Evolutionary conservation across 2,888 invertebrate genomes (phyloP), one percentile per base, ranked within the genome.

Genomic region (Apodemia duryi): DNA sequence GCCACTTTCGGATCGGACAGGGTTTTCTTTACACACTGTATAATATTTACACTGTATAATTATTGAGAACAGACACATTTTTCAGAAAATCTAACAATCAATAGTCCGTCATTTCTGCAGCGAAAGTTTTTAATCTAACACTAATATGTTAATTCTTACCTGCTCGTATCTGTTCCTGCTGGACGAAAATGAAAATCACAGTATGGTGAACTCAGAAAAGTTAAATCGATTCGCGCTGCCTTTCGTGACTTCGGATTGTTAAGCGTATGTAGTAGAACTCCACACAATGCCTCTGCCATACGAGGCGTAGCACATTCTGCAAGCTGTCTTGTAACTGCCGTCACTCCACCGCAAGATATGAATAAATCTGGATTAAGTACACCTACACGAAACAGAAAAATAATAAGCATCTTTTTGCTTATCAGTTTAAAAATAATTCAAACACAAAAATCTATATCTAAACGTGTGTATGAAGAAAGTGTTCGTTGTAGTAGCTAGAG

Each of bases 281-380:
- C 97, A 72, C 98, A 95, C 2, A 98, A 91, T 4, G 98, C 96
- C 85, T 99, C 99, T 6, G 97, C 95, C 87, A 98, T 97, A 69
- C 96, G 94, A 0, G 98, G 97, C 74, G 96, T 96, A 72, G 97
- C 96, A 78, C 96, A 97, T 79, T 97, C 97, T 57, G 97, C 93
- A 32, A 97, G 93, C 80, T 97, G 97, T 69, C 97, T 94, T 0
- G 97, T 94, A 64, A 97, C 93, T 6, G 97, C 96, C 67, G 95
- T 94, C 63, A 98, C 96, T 28, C 98, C 97, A 9, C 97, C 97
- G 77, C 96, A 95, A 61, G 94, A 93, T 76, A 97, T 95, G 75
- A 97, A 95, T 71, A 96, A 85, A 69, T 94, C 94, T 2, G 98
- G 95, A 90, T 98, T 98, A 69, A 97, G 82, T 61, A 98, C 95